Percentiles rank a stretch among this genome's conserved stretches.
phyloP scores from a whole-genome alignment of 1,140 invertebrate genomes.

The Drosophila virilis region DNA sequence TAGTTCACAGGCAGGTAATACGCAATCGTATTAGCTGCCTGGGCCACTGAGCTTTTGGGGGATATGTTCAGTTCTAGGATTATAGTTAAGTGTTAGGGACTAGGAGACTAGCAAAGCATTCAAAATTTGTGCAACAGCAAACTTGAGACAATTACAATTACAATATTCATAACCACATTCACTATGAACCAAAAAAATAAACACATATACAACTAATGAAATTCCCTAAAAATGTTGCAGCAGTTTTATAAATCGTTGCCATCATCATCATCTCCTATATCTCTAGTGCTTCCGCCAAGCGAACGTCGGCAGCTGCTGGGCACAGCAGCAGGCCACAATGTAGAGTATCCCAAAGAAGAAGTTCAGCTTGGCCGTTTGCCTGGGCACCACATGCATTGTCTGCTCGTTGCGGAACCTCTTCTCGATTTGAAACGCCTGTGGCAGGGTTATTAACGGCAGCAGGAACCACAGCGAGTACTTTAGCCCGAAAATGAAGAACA shows the following conservation, averaged over 20 bases:
- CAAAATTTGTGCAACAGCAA: conserved; percentile 58
- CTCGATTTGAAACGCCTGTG: conserved; percentile 95
- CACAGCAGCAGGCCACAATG: conserved; percentile 90
- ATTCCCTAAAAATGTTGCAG: conserved; percentile 74
- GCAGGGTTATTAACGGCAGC: conserved; percentile 93
- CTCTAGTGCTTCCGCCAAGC: conserved; percentile 58
- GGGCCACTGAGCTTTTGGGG: neutral
- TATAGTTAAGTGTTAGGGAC: conserved; percentile 40
- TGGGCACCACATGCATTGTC: conserved; percentile 92
- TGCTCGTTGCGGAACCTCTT: conserved; percentile 92
- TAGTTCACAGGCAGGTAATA: conserved; percentile 12
- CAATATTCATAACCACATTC: conserved; percentile 42
- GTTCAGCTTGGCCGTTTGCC: conserved; percentile 95
- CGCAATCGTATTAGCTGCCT: neutral
- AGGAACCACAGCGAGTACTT: conserved; percentile 95
- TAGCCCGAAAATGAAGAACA: conserved; percentile 92
- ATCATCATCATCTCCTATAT: conserved; percentile 12
- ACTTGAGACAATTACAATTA: conserved; percentile 45
- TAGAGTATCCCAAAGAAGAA: conserved; percentile 96
- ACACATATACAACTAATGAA: conserved; percentile 62
- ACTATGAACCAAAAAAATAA: conserved; percentile 35
- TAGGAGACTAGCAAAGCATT: conserved; percentile 67
- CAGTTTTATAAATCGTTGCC: conserved; percentile 24
- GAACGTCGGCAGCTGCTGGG: conserved; percentile 85
- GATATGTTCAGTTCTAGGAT: conserved; percentile 71